Conservation (phyloP, 1,140 invertebrate genomes). For the Eufriesea mexicana region DNA sequence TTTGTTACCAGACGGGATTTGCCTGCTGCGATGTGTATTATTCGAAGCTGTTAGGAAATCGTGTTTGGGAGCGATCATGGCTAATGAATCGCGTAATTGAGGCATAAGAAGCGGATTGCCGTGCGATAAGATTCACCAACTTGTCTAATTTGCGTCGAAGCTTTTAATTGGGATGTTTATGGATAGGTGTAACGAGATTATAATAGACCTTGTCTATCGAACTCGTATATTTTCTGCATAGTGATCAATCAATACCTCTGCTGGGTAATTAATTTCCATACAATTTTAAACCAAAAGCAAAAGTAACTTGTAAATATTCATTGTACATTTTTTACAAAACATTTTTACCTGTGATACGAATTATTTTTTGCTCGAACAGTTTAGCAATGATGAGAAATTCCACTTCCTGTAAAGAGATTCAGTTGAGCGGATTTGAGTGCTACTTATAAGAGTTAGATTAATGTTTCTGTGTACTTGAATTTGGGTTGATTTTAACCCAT, state of each 20-base stretch:
- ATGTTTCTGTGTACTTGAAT: no score
- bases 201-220: background rate
- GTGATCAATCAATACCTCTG: background rate
- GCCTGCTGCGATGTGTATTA: slow-evolving; percentile 15
- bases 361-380: no score
- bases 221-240: background rate
- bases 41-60: slow-evolving; percentile 19
- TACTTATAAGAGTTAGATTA: no score
- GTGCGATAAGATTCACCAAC: background rate
- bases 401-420: no score
- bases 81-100: slow-evolving; percentile 13
- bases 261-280: no score
- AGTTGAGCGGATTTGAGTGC: no score
- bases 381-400: no score
- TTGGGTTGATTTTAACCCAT: no score
- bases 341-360: no score
- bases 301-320: no score
- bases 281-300: no score
- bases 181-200: background rate
- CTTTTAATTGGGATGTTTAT: slow-evolving; percentile 5
- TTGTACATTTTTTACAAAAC: no score
- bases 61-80: background rate
- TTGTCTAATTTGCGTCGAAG: slow-evolving; percentile 4
- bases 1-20: slow-evolving; percentile 9
- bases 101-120: slow-evolving; percentile 6